Evolutionary conservation across 2,888 invertebrate genomes (phyloP), one percentile per base, ranked within the genome.

Genomic region (Dasysyrphus albostriatus): DNA sequence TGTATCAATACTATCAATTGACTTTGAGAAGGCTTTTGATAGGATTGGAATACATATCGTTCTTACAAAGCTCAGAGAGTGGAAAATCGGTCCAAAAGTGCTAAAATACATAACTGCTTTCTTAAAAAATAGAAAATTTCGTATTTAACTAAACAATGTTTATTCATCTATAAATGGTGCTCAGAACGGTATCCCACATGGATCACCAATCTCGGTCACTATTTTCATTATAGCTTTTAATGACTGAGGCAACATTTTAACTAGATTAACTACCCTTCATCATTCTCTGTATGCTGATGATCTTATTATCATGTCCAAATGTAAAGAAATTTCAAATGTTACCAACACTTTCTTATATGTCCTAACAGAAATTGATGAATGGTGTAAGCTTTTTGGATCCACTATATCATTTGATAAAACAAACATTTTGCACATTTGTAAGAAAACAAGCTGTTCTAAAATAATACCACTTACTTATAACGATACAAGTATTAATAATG

Each of bases 141-240:
- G n/a, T n/a, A n/a, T n/a, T n/a, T n/a, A n/a, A n/a, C n/a, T n/a
- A n/a, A n/a, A n/a, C n/a, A n/a, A n/a, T n/a, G n/a, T n/a, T n/a
- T n/a, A n/a, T n/a, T n/a, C n/a, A n/a, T n/a, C n/a, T n/a, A n/a
- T n/a, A n/a, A n/a, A n/a, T n/a, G n/a, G n/a, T n/a, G n/a, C n/a
- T n/a, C n/a, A 51, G 51, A 65, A 65, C 34, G 51, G 37, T 19
- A 69, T 69, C 5, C 39, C 37, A 9, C 69, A 69, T 14, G 51
- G 16, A 14, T 69, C 37, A 14, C 51, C 69, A 14, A 12, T 42
- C 14, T 42, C 42, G 12, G 14, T 42, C 14, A 42, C 14, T 42
- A 42, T 42, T 5, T 42, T 42, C 5, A 42, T 42, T 14, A 42
- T 42, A 14, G 42, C 42, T 42, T 42, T 42, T 42, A 42, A 42